These are phyloP conservation scores for Dipodomys stephensi DNA, from an alignment of 2,113 vertebrate genomes.

Conservation along the genomic window DNA sequence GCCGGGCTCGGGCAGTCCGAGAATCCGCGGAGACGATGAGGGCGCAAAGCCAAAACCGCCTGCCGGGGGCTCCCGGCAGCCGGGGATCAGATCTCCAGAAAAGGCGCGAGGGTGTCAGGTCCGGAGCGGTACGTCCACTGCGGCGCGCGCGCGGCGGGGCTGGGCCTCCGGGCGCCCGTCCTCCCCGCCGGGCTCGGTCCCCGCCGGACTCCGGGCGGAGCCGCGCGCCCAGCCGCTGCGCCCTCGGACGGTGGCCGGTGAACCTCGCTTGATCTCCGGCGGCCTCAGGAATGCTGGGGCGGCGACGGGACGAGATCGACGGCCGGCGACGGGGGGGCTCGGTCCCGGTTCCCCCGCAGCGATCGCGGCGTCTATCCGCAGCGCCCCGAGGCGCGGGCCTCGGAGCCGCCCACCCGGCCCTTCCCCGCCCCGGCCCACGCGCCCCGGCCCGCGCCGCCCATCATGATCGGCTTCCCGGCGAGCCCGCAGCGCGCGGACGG, in stretches of 20 bases:
- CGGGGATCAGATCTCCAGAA: slow-evolving; percentile 82
- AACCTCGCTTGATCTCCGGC: neutral
- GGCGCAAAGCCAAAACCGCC: slow-evolving; percentile 64
- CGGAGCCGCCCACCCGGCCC: neutral
- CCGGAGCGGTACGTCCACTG: slow-evolving; percentile 57
- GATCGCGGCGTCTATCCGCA: slow-evolving; percentile 74
- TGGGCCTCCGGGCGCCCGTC: no score
- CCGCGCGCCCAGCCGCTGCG: neutral
- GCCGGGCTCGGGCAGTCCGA: neutral
- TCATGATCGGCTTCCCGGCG: slow-evolving; percentile 54
- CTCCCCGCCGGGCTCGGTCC: no score
- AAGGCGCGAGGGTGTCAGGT: slow-evolving; percentile 69
- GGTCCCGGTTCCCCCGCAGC: no score
- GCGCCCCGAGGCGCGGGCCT: slow-evolving; percentile 83
- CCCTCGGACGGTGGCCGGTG: neutral
- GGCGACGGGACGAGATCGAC: slow-evolving; percentile 72
- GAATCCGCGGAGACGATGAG: neutral
- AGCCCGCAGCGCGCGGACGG: neutral
- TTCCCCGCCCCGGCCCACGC: neutral
- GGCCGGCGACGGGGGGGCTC: no score
- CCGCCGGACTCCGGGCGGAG: no score
- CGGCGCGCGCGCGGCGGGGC: slow-evolving; percentile 68
- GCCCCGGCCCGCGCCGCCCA: neutral
- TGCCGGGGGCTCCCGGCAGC: slow-evolving; percentile 33
- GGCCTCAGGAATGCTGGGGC: slow-evolving; percentile 60